phyloP scores from a whole-genome alignment of 2,797 vertebrate species.

The Lithobates sylvaticus region DNA sequence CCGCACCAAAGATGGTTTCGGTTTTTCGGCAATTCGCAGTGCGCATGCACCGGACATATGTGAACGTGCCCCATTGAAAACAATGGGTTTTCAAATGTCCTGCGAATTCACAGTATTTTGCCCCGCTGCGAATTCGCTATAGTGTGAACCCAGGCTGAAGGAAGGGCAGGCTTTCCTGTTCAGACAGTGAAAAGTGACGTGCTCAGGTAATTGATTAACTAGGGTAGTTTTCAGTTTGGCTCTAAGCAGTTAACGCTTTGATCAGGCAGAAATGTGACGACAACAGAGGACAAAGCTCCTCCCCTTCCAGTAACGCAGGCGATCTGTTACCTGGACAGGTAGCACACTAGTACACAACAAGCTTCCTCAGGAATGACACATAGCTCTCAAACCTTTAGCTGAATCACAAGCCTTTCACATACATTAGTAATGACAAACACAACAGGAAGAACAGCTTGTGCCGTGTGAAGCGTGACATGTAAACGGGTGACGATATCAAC shows the following conservation, averaged over 20 bases:
- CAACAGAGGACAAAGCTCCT: neutral
- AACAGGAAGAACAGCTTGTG: neutral
- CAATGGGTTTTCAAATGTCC: too few relatives aligned
- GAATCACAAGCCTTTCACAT: conserved; percentile 2
- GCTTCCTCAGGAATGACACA: neutral
- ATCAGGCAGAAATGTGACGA: neutral
- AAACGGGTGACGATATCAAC: neutral
- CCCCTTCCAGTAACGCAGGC: neutral
- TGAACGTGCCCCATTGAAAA: too few relatives aligned
- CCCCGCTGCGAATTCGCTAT: too few relatives aligned
- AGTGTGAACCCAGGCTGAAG: too few relatives aligned
- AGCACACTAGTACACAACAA: neutral
- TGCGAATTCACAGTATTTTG: too few relatives aligned
- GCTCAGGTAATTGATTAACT: neutral
- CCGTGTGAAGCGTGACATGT: neutral
- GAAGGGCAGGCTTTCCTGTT: neutral
- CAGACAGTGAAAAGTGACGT: neutral
- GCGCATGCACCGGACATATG: too few relatives aligned
- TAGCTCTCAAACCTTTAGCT: neutral
- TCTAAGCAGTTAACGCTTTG: neutral
- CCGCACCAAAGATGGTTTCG: too few relatives aligned
- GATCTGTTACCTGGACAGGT: neutral
- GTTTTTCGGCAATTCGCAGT: too few relatives aligned
- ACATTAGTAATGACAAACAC: neutral
- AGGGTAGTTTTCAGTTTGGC: neutral